Percentiles rank a stretch among this genome's conserved stretches.
These are phyloP conservation scores for Bradypus variegatus DNA, from an alignment of 2,797 vertebrate species.

Conservation along the genomic window DNA sequence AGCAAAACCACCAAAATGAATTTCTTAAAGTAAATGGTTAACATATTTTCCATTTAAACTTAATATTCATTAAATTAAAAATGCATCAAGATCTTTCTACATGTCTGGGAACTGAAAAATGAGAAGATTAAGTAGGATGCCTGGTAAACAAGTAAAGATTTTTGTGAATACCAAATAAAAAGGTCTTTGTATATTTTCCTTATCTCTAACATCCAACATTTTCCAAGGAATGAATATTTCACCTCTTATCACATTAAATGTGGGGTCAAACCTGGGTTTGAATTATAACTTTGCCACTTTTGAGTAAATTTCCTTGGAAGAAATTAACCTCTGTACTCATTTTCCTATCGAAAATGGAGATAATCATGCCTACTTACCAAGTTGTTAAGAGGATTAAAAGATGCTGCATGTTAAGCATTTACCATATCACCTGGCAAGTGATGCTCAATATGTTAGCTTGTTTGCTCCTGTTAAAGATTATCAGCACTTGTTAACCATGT, in stretches of 20 bases:
- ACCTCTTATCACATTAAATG: neutral
- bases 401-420: neutral
- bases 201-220: neutral
- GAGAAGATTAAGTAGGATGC: neutral
- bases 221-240: neutral
- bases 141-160: neutral
- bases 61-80: slow-evolving; percentile 16
- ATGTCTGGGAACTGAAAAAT: neutral
- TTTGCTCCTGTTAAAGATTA: neutral
- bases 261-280: neutral
- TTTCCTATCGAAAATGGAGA: neutral
- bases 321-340: neutral
- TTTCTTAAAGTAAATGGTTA: slow-evolving; percentile 3
- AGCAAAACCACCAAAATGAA: neutral
- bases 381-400: neutral
- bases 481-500: neutral
- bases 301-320: neutral
- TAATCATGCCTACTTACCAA: neutral
- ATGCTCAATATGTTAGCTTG: neutral
- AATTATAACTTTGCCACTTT: neutral
- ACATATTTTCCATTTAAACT: neutral
- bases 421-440: neutral
- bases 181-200: neutral
- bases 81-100: neutral
- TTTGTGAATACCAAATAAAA: neutral